A percentile compares a stretch with the other conserved stretches of the same genome.
Conservation (phyloP, 2,888 invertebrate genomes). For the Lasioglossum calceatum region DNA sequence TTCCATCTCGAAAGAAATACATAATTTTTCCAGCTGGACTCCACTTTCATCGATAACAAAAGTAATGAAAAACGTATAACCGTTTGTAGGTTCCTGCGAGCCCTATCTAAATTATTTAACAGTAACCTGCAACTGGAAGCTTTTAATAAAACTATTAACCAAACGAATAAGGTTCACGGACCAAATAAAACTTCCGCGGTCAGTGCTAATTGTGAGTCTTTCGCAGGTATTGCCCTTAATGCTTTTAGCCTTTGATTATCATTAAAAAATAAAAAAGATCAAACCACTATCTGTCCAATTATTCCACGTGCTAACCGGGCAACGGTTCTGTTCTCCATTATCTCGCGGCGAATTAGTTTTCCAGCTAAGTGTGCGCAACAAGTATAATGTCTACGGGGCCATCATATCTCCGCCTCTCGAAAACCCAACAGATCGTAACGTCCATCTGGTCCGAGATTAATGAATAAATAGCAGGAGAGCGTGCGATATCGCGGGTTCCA, state of each 20-base stretch:
- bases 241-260: not conserved
- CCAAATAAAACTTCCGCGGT: not conserved
- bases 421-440: not conserved
- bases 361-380: not conserved
- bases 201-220: not conserved
- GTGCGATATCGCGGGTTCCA: not conserved
- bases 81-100: not conserved
- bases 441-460: slow-evolving; percentile 5
- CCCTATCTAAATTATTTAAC: not conserved
- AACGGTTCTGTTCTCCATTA: not conserved
- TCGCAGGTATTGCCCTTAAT: not conserved
- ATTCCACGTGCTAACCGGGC: not conserved
- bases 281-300: not conserved
- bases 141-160: not conserved
- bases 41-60: not conserved
- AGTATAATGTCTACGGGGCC: not conserved
- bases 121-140: not conserved
- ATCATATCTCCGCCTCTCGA: not conserved
- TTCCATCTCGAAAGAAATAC: not conserved
- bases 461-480: slow-evolving; percentile 20
- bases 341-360: not conserved
- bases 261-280: not conserved
- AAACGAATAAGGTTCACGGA: not conserved
- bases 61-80: not conserved
- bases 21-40: not conserved